Evolutionary conservation across 2,113 vertebrate genomes (phyloP), one percentile per base, ranked within the genome.

Genomic region (Circaetus gallicus): DNA sequence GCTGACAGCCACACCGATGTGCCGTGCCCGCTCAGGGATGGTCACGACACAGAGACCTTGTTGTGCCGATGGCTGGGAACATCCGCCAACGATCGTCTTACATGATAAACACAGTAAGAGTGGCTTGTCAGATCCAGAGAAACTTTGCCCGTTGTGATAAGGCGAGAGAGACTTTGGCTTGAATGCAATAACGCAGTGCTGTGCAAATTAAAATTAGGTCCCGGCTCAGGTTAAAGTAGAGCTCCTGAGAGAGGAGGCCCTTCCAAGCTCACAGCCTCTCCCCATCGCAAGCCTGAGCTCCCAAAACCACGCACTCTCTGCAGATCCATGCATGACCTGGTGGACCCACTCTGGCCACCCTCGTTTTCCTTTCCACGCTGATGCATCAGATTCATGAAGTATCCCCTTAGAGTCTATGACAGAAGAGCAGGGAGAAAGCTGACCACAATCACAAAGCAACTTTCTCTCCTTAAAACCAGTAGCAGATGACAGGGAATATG

Each of bases 101-200:
- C 10, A 7, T 0, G 19, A 71, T 11, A 70, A 71, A 31, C 21
- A 26, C 16, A 7, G 29, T 18, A 18, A 26, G 0, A 20, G 43
- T 34, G 38, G 42, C 22, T 47, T 32, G 38, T 11, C 49, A 34
- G 13, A 50, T 10, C 66, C 28, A 45, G 61, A 67, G 49, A 29
- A 74, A 52, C 49, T 65, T 32, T 38, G 40, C 36, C 20, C 9
- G 0, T 16, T 67, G 56, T 10, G 82, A 40, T 53, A 66, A 82
- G 45, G 31, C 1, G 40, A 72, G 45, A 38, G 58, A 53, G n/a
- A 9, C 70, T 90, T 40, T 42, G 77, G 70, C 29, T 32, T 21
- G 16, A 52, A 59, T 5, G 77, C 56, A 59, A 3, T 19, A 45
- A 45, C 7, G 2, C 29, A 5, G 38, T 5, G 29, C 28, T 16